Base-by-base conservation (phyloP, 1,140 invertebrate species). In the Matsumurasca onukii region DNA sequence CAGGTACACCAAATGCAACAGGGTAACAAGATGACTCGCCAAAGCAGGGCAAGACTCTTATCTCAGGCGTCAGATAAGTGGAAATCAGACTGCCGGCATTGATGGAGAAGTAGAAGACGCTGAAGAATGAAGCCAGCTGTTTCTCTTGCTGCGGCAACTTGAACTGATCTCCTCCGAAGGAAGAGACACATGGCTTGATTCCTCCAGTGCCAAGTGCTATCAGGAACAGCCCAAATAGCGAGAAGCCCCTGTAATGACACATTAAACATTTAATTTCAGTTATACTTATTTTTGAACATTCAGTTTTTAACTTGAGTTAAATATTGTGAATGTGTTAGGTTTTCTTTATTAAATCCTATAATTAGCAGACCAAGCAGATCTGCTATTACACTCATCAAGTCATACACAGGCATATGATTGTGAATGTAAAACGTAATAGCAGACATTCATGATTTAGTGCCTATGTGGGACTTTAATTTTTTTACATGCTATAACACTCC, bases 121-220 rank as follows among this genome's bases (percentile, higher is more conserved):
- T 97, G 80, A 98, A 98, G 81, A 95, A 98, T 66, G 87, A 87
- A 1, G 86, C 85, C 48, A 97, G 79, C 75, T 95, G 87, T 69
- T 80, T 80, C 74, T 86, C 88, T 80, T 91, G 92, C 75, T 89
- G 86, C 0, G 93, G 93, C 39, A 93, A 72, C 69, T 86, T 81
- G 78, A 97, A 97, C 81, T 99, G 98, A 80, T 99, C 97, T 0
- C 95, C 98, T 22, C 98, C 98, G 79, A 99, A 99, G 0, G 97
- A 92, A 0, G 94, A 88, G 0, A 99, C 97, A 77, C 96, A 98
- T 0, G 98, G 96, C 77, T 99, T 99, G 75, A 99, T 99, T 1
- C 97, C 95, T 9, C 96, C 98, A 0, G 94, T 95, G 0, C 95
- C 95, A 15, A 96, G 66, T 1, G 94, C 94, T 71, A 98, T 94